Percentiles rank a stretch among this genome's conserved stretches.
phyloP scores from a whole-genome alignment of 2,888 invertebrate species.

The Metallyticus violacea region DNA sequence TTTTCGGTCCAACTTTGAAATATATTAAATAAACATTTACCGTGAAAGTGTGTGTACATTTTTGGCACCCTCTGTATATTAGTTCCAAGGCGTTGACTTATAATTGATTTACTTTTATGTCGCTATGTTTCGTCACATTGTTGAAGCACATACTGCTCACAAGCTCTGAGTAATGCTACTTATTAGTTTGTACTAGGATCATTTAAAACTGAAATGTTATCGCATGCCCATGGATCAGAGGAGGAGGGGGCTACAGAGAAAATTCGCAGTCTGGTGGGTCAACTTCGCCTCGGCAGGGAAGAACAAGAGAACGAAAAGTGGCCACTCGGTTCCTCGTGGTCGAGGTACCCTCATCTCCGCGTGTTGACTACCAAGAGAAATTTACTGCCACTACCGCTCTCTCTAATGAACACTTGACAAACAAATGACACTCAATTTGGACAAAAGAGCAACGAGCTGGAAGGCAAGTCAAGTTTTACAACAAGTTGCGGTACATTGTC shows the following conservation, averaged over 20 bases:
- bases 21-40: too few relatives aligned
- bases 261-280: not conserved
- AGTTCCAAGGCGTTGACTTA: too few relatives aligned
- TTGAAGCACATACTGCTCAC: not conserved
- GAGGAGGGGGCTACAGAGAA: not conserved
- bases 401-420: constrained; percentile 8
- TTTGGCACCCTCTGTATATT: too few relatives aligned
- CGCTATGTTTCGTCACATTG: not conserved
- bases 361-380: not conserved
- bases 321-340: not conserved
- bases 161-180: not conserved
- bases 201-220: not conserved
- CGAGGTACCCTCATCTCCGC: not conserved
- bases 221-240: too few relatives aligned
- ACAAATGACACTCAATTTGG: constrained; percentile 1
- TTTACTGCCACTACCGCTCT: not conserved
- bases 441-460: not conserved
- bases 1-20: too few relatives aligned
- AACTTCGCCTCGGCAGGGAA: not conserved
- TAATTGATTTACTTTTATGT: not conserved
- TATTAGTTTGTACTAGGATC: not conserved
- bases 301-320: not conserved
- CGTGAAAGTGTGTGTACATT: too few relatives aligned
- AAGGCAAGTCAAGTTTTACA: not conserved
- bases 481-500: not conserved